A percentile compares a stretch with the other conserved stretches of the same genome.
Evolutionary conservation across 1,140 invertebrate genomes (phyloP).

Genomic region (Lycorma delicatula): DNA sequence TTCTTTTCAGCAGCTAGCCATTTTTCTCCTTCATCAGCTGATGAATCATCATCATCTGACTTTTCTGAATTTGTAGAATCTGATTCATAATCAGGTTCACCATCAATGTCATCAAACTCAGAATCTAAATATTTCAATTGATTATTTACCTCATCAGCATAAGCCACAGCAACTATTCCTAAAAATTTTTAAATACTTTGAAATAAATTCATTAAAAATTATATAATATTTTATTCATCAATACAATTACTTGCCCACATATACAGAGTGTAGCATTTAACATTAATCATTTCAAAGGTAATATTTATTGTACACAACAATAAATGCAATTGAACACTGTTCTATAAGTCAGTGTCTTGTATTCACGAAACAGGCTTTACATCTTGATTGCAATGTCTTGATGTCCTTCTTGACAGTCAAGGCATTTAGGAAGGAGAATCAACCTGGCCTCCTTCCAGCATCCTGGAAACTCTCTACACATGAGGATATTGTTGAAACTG

Average conservation of each 20-base stretch:
- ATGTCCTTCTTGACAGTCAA: no score
- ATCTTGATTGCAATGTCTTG: no score
- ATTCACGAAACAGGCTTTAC: no score
- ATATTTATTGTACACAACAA: no score
- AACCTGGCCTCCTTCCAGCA: no score
- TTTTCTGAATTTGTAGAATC: not conserved
- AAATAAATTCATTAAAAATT: no score
- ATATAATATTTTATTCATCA: no score
- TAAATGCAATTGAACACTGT: no score
- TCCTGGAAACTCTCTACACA: no score
- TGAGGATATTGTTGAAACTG: not conserved
- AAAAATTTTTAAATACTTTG: constrained; percentile 8
- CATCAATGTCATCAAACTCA: constrained; percentile 24
- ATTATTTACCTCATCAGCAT: constrained; percentile 40
- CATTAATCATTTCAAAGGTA: not conserved
- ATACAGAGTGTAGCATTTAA: not conserved
- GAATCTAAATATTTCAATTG: constrained; percentile 31
- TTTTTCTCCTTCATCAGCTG: not conserved
- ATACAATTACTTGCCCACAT: not conserved
- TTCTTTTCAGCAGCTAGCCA: constrained; percentile 1
- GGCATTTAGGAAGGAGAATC: no score
- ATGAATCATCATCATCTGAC: not conserved
- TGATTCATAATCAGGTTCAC: constrained; percentile 15
- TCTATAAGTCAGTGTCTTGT: no score
- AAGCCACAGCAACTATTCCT: constrained; percentile 53